Evolutionary conservation across 2,888 invertebrate genomes (phyloP).

Genomic region (Phrixothrix hirtus): DNA sequence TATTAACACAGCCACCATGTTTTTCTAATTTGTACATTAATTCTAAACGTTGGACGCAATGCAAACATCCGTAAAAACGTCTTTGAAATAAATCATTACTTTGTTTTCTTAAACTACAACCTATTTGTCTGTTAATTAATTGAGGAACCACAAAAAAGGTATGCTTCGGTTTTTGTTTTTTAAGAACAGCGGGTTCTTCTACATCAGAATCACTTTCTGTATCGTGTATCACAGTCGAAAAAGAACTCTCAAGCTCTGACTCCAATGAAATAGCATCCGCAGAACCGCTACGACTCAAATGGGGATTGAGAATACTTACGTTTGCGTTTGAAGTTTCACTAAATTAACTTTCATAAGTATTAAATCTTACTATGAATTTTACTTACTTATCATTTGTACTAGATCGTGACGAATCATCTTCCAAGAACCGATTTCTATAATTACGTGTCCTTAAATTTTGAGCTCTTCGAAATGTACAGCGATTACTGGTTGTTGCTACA

Average conservation of each 20-base stretch:
- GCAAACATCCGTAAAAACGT: constrained; percentile 79
- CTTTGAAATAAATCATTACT: constrained; percentile 65
- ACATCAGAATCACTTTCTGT: constrained; percentile 43
- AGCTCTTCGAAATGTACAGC: constrained; percentile 37
- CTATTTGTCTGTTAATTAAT: constrained; percentile 68
- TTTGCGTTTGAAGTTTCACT: not conserved
- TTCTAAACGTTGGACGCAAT: constrained; percentile 80
- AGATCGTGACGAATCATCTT: constrained; percentile 32
- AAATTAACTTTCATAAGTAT: not conserved
- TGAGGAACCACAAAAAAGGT: constrained; percentile 69
- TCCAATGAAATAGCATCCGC: constrained; percentile 19
- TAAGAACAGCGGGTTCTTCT: constrained; percentile 57
- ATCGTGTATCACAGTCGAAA: constrained; percentile 32
- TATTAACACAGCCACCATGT: constrained; percentile 91
- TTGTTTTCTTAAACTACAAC: constrained; percentile 57
- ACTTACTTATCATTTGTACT: constrained; percentile 24
- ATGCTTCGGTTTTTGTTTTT: constrained; percentile 67
- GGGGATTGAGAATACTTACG: no score
- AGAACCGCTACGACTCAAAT: constrained; percentile 15
- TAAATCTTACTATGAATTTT: not conserved
- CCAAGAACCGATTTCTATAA: constrained; percentile 38
- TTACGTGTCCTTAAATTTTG: constrained; percentile 40
- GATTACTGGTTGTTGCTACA: constrained; percentile 29
- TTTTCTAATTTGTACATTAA: constrained; percentile 74
- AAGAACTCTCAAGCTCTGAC: constrained; percentile 28